Percentiles rank a stretch among this genome's conserved stretches.
These are phyloP conservation scores for Sebastolobus altivelis DNA, from an alignment of 2,797 vertebrate genomes.

Conservation along the genomic window DNA sequence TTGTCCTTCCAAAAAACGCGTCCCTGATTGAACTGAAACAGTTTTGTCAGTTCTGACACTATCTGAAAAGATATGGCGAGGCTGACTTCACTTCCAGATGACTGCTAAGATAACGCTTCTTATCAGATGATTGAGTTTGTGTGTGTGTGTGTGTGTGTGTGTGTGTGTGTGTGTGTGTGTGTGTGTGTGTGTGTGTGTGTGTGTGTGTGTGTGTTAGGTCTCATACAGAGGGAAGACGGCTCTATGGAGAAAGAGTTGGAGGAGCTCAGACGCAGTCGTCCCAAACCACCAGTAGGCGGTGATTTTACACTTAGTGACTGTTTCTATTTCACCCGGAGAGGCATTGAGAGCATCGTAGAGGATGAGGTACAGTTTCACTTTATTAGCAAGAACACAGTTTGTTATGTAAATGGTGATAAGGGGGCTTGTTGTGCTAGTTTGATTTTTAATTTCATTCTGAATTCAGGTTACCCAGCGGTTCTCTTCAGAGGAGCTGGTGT, in stretches of 20 bases:
- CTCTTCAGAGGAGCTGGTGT: constrained; percentile 94
- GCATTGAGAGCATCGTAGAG: constrained; percentile 95
- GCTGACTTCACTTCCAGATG: constrained; percentile 22
- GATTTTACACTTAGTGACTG: constrained; percentile 93
- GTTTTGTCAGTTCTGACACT: neutral
- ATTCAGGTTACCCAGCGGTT: constrained; percentile 93
- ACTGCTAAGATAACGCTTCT: constrained; percentile 6
- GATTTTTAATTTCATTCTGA: neutral
- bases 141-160: neutral
- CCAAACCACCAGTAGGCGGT: constrained; percentile 80
- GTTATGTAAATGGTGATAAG: too few species aligned
- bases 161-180: neutral
- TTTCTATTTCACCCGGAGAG: constrained; percentile 94
- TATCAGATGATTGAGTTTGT: constrained; percentile 25
- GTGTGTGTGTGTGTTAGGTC: constrained; percentile 81
- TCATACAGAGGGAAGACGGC: constrained; percentile 91
- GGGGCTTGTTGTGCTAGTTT: neutral
- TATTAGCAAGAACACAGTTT: neutral
- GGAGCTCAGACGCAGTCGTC: constrained; percentile 84
- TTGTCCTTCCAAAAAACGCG: neutral
- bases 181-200: constrained; percentile 26
- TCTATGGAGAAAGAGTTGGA: constrained; percentile 94
- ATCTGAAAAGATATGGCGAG: constrained; percentile 7
- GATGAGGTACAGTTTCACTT: constrained; percentile 84
- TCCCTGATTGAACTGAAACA: constrained; percentile 18